Percentiles rank a stretch among this genome's conserved stretches.
Conservation (phyloP, 2,888 invertebrate species). For the Apodemia duryi region DNA sequence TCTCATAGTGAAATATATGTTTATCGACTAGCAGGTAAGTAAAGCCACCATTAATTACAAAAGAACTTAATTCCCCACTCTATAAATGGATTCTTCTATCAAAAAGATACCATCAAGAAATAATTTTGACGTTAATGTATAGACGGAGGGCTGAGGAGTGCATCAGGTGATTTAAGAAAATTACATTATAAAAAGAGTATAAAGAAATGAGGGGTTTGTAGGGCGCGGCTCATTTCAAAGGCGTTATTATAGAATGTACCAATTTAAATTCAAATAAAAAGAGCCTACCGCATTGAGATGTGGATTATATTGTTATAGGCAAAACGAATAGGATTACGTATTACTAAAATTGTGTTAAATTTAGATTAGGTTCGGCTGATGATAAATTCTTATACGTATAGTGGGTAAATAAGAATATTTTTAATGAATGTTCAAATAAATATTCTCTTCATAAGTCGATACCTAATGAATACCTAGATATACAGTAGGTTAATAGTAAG, state of each 20-base stretch:
- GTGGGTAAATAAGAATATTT: no score
- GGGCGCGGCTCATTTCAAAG: slow-evolving; percentile 53
- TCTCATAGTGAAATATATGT: neutral
- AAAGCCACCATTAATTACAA: neutral
- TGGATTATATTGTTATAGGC: slow-evolving; percentile 37
- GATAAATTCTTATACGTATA: neutral
- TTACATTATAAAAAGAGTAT: slow-evolving; percentile 70
- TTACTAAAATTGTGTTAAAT: slow-evolving; percentile 7
- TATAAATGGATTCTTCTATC: slow-evolving; percentile 8
- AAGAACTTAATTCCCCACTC: neutral
- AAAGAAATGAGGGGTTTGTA: slow-evolving; percentile 51
- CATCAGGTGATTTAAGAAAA: slow-evolving; percentile 70
- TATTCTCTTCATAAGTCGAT: no score
- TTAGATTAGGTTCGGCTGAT: neutral
- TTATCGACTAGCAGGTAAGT: neutral
- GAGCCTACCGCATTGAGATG: slow-evolving; percentile 44
- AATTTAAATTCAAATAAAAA: slow-evolving; percentile 72
- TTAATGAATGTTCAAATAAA: no score
- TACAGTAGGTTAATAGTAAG: no score
- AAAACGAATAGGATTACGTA: slow-evolving; percentile 34
- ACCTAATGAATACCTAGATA: no score
- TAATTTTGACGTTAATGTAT: slow-evolving; percentile 44
- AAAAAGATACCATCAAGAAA: slow-evolving; percentile 11
- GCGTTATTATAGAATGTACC: slow-evolving; percentile 69
- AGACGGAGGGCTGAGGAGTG: slow-evolving; percentile 49